Evolutionary conservation across 2,113 vertebrate species (phyloP), one percentile per base, ranked within the genome.

Genomic region (Psephotus haematonotus): DNA sequence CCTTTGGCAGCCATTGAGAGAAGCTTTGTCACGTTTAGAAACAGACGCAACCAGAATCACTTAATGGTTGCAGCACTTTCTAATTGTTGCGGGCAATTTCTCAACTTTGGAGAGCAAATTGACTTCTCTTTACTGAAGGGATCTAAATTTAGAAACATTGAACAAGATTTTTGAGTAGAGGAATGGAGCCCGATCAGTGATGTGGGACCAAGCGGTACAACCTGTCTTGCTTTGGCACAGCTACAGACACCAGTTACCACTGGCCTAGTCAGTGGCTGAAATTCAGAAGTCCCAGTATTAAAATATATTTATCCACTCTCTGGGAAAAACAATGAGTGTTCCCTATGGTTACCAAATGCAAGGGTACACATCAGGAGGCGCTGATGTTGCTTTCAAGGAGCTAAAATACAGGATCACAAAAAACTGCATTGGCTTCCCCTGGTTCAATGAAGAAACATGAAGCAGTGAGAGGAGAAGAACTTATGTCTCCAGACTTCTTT

Each of bases 11-110:
- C 41, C 29, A 29, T 6, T 1, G 0, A 1, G 6, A 90, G 59
- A 57, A 82, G 46, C 33, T 90, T 25, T 44, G 59, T 83, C 64
- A 83, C 0, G 2, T 49, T 75, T 39, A 24, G 19, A 29, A 95
- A 91, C 53, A 90, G 67, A 95, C 68, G 68, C 55, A 67, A 67
- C 44, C 39, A 83, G 43, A 81, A 65, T 71, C 24, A 70, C 71
- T 67, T 63, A 35, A 57, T 28, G 47, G 85, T 8, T 90, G 76
- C 23, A 55, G 17, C 20, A 46, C 52, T 88, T 83, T 27, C 37
- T 71, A 81, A 88, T 75, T 43, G 86, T 71, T 55, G 41, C 16
- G 55, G 82, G 69, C 19, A 29, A 88, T 83, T 88, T 80, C 85
- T 90, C 49, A 3, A 7, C 41, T 90, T 85, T 15, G 22, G 52